Evolutionary conservation across 2,888 invertebrate species (phyloP), one percentile per base, ranked within the genome.

Genomic region (Polyommatus iphigenia): DNA sequence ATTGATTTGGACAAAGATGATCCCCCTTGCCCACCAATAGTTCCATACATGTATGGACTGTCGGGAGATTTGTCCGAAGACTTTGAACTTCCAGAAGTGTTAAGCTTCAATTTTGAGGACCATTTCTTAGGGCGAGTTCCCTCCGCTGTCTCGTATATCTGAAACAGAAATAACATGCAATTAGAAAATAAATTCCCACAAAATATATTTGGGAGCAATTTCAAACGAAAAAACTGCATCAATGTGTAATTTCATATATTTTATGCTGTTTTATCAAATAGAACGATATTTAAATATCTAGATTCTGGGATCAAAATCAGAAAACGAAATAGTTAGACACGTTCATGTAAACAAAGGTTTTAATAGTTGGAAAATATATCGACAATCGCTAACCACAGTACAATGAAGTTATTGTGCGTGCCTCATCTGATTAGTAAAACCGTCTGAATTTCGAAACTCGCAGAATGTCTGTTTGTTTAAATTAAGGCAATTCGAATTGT

Each of bases 1-100:
- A 97, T 97, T 85, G 97, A 97, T 88, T 97, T 96, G 79, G 97
- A 96, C 77, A 97, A 89, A n/a, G 97, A 95, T 84, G 96, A 96
- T 80, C 96, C 95, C 78, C 96, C 95, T 82, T 96, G 96, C 82
- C 95, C 95, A 80, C 91, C 90, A 81, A 94, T 90, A 41, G 94
- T 94, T 72, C 94, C 94, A 84, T 93, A 94, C 90, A 93, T 89
- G 80, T 91, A 92, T 79, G 93, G 91, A 81, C 91, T 92, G 80
- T 93, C 93, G 79, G 93, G 92, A 82, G 93, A 93, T 81, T 90
- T 93, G 79, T 94, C 93, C 80, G 93, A 90, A 80, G 92, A 90
- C 82, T 91, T 94, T 75, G 88, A 87, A 82, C 91, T 92, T 82
- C 92, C 93, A 81, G 93, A 91, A 77, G 91, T 90, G 80, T 95